These are phyloP conservation scores for Drosophila diplacantha DNA, from an alignment of 2,888 invertebrate species.

Conservation along the genomic window DNA sequence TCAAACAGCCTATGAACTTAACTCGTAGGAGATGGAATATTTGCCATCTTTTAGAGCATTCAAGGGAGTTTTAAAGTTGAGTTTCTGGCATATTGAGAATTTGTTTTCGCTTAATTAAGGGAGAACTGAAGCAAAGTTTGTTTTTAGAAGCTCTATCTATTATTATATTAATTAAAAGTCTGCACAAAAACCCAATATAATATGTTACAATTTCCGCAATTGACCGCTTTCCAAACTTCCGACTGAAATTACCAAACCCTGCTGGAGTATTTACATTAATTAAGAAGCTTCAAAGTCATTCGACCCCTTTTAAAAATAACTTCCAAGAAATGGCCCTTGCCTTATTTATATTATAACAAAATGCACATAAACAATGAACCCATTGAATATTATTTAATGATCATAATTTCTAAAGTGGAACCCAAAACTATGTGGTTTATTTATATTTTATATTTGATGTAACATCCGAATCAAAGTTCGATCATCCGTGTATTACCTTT, in stretches of 20 bases:
- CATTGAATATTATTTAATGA: conserved; percentile 8
- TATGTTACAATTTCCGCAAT: no score
- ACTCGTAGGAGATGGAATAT: background rate
- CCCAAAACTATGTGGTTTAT: background rate
- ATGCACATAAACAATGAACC: background rate
- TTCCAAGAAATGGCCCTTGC: background rate
- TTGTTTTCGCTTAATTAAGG: background rate
- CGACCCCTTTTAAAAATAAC: background rate
- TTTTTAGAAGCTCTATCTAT: background rate
- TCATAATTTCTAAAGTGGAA: background rate
- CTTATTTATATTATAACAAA: background rate
- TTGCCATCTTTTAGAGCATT: background rate
- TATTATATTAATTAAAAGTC: no score
- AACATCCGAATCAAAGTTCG: conserved; percentile 9
- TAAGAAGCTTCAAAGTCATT: background rate
- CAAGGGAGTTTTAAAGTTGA: background rate
- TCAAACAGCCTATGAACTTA: conserved; percentile 3
- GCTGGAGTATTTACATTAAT: background rate
- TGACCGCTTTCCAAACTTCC: background rate
- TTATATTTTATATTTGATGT: conserved; percentile 19
- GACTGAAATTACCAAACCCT: no score
- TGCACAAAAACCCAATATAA: no score
- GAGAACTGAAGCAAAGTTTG: background rate
- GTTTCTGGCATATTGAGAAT: background rate
- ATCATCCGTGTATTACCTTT: conserved; percentile 24